Evolutionary conservation across 2,888 invertebrate species (phyloP).

Genomic region (Lampropteryx suffumata): DNA sequence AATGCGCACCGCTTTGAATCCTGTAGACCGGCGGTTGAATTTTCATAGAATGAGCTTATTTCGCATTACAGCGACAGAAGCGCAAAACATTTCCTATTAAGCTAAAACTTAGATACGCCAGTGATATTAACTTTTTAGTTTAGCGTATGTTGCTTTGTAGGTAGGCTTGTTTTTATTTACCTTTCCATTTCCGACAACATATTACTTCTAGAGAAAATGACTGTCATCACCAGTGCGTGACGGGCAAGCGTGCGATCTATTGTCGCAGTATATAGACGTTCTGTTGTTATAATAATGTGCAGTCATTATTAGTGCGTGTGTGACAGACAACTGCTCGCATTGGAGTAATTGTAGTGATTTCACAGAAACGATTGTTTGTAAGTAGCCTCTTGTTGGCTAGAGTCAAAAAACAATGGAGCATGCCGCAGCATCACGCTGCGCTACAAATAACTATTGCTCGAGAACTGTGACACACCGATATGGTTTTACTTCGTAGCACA

Average conservation of each 20-base stretch:
- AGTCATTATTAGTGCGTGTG: conserved; percentile 51
- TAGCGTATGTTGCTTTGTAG: too few species aligned
- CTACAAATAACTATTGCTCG: not conserved
- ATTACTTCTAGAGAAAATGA: conserved; percentile 43
- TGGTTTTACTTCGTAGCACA: too few species aligned
- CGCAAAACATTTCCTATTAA: too few species aligned
- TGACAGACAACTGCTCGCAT: conserved; percentile 66
- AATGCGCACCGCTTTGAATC: too few species aligned
- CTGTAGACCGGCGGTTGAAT: too few species aligned
- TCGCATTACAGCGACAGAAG: too few species aligned
- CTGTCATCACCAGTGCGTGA: conserved; percentile 69
- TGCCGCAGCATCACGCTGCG: not conserved
- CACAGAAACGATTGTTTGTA: conserved; percentile 49
- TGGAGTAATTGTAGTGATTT: conserved; percentile 60
- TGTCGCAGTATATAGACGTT: conserved; percentile 10
- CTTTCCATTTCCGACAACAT: conserved; percentile 55
- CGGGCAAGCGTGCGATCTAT: conserved; percentile 58
- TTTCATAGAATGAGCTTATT: too few species aligned
- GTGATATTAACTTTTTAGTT: too few species aligned
- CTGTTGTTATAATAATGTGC: conserved; percentile 45
- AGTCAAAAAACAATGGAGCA: conserved; percentile 17
- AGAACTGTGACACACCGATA: not conserved
- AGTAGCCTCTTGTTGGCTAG: conserved; percentile 27
- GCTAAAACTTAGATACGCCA: too few species aligned
- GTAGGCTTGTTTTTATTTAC: too few species aligned